phyloP scores from a whole-genome alignment of 2,797 vertebrate species.

The Melanogrammus aeglefinus region DNA sequence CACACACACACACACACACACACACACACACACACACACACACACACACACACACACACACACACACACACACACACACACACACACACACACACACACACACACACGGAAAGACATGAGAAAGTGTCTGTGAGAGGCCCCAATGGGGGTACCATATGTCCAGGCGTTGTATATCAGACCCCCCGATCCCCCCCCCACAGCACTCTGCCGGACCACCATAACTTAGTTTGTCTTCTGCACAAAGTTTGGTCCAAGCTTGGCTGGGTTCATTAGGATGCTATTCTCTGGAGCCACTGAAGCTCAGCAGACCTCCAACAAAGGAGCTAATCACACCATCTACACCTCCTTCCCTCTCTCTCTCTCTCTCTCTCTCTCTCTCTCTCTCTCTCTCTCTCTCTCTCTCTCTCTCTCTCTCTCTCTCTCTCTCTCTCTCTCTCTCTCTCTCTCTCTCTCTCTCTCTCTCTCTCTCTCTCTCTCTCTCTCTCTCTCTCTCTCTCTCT shows the following conservation, averaged over 20 bases:
- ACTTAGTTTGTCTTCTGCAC: conserved; percentile 86
- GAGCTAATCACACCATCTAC: conserved; percentile 84
- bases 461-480: conserved; percentile 23
- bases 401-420: neutral
- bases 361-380: conserved; percentile 20
- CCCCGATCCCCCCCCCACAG: conserved; percentile 60
- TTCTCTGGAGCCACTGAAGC: conserved; percentile 86
- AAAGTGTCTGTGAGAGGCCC: conserved; percentile 70
- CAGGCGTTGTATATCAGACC: conserved; percentile 60
- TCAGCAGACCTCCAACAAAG: conserved; percentile 85
- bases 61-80: conserved; percentile 12
- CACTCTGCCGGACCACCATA: conserved; percentile 76
- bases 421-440: neutral
- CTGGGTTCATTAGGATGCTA: conserved; percentile 85
- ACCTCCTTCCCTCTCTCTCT: conserved; percentile 45
- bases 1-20: conserved; percentile 13
- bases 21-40: conserved; percentile 28
- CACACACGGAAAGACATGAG: conserved; percentile 58
- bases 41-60: conserved; percentile 6
- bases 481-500: conserved; percentile 20
- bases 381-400: neutral
- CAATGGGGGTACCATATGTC: conserved; percentile 70
- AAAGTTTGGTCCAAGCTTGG: conserved; percentile 87
- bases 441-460: conserved; percentile 37
- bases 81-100: conserved; percentile 16